Base-by-base conservation (phyloP, 2,888 invertebrate species). In the Limnephilus auricula region DNA sequence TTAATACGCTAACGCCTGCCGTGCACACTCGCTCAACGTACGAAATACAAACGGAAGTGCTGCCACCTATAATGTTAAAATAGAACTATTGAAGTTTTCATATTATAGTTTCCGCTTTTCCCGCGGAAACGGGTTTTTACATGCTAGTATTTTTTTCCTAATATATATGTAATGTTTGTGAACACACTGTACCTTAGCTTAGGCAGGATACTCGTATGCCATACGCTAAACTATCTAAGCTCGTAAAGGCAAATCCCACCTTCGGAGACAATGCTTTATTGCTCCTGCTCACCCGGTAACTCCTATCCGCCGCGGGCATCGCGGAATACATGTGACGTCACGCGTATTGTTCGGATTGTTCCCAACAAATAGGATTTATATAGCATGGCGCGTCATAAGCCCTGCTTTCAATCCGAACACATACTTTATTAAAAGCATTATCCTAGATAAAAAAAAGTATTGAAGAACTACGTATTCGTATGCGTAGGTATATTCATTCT, bases 241-340 rank as follows among this genome's bases (percentile, higher is more conserved):
- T 83, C 83, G 25, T 83, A 34, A 83, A 83, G 32, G 83, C 25
- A 83, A 83, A 83, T 83, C 34, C 83, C 37, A 34, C 34, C 83
- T 32, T 31, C 37, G n/a, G 83, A 83, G 25, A 83, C 83, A 83
- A 83, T 83, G 83, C 83, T 2, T 34, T 83, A 83, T 83, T 83
- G 83, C 83, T 45, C 15, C 45, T 45, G 45, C 45, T 45, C 45
- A 45, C 65, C 65, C 65, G 65, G 65, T 25, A 25, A n/a, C 50
- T 65, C 65, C n/a, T n/a, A n/a, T 65, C 65, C 37, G 83, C 83
- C 34, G 25, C 32, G 83, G 83, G 37, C 83, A 34, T 34, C 37
- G 37, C n/a, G 37, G 83, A 83, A 18, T 37, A 25, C 83, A 83
- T 37, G 83, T 83, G 32, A 83, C 83, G 83, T 83, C 30, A 83